Evolutionary conservation across 2,888 invertebrate genomes (phyloP), one percentile per base, ranked within the genome.

Genomic region (Amiota communis): DNA sequence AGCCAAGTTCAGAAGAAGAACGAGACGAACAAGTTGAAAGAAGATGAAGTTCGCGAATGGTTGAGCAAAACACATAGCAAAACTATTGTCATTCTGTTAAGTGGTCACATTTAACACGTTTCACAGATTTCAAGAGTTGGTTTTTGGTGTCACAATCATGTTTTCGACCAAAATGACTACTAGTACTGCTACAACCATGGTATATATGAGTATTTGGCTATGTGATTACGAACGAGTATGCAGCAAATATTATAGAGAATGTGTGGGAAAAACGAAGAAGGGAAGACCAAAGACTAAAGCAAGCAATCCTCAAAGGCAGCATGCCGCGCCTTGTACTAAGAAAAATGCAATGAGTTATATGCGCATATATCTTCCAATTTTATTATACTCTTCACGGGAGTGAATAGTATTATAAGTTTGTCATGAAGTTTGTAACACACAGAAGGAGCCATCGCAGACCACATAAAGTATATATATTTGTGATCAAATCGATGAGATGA

Each of bases 51-150:
- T 36, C 2, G 36, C 36, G 63, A 36, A n/a, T 13, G 12, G 36
- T 8, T 49, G 17, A 51, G 23, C 48, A 49, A 84, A 85, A 86
- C 85, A 85, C 85, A 85, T 84, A 51, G 23, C 48, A 49, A 84
- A 85, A 86, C 85, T 83, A 83, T 83, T 84, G 86, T 83, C 86
- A 85, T 86, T 84, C 81, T 80, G 86, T 84, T 83, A 83, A 83
- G 85, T 83, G 83, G 83, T 84, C 83, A 82, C 83, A 83, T 83
- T 85, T 83, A 85, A 85, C 86, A 83, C 83, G 81, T 85, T 81
- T 77, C 76, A 77, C 80, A 82, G 81, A 78, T 79, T 81, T 73
- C 70, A 8, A 74, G 36, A 36, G 36, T 36, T 36, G 36, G 36
- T 36, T 71, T 51, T 51, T 51, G 53, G 53, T 51, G 53, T 36